Evolutionary conservation across 2,113 vertebrate genomes (phyloP).

Genomic region (Pristiophorus japonicus): DNA sequence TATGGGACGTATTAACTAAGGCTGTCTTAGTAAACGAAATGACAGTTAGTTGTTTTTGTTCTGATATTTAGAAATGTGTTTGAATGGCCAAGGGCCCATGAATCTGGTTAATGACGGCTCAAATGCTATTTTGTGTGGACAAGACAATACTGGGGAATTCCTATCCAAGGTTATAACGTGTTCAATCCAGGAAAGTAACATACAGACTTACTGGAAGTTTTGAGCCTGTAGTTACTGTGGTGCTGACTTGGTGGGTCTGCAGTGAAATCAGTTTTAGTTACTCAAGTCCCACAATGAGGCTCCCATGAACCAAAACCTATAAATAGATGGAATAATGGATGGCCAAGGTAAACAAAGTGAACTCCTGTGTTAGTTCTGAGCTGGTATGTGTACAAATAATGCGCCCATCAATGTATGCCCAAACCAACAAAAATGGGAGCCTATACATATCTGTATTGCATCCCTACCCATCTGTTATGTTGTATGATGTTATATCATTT

Average conservation of each 20-base stretch:
- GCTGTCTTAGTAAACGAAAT: neutral
- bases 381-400: neutral
- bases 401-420: too few species aligned
- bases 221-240: neutral
- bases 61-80: neutral
- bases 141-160: neutral
- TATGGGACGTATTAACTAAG: neutral
- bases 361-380: neutral
- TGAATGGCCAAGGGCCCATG: neutral
- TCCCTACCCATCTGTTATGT: neutral
- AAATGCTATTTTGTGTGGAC: neutral
- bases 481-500: neutral
- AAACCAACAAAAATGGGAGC: too few species aligned
- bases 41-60: neutral
- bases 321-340: neutral
- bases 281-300: neutral
- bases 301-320: neutral
- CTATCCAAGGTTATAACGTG: neutral
- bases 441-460: neutral
- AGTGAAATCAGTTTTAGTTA: neutral
- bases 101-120: neutral
- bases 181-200: neutral
- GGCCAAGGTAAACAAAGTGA: neutral
- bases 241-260: neutral
- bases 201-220: neutral